Evolutionary conservation across 2,797 vertebrate genomes (phyloP).

Genomic region (Molossus molossus): DNA sequence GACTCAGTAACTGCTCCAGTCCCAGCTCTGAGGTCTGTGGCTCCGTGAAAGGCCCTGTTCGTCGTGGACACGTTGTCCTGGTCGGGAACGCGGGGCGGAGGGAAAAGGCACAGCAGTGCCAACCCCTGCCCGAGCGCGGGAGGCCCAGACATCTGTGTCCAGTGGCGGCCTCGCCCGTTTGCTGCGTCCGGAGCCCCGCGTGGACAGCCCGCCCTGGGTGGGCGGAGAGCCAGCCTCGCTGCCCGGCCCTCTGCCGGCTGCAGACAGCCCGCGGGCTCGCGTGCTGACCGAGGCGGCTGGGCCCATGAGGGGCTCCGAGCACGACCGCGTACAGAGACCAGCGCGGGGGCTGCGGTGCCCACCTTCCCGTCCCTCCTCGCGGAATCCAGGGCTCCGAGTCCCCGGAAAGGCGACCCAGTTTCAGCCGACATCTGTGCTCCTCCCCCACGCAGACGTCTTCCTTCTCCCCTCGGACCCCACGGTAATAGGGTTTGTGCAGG

Average conservation of each 20-base stretch:
- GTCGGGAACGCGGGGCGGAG: too few species aligned
- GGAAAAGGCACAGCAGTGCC: neutral
- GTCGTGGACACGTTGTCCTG: neutral
- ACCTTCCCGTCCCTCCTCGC: conserved; percentile 31
- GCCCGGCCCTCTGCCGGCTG: too few species aligned
- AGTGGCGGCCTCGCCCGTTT: neutral
- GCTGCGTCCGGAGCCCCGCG: neutral
- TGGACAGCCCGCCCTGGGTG: neutral
- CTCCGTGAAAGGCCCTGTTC: neutral
- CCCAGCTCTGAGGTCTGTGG: neutral
- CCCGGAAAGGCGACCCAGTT: conserved; percentile 78
- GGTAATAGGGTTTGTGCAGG: conserved; percentile 62
- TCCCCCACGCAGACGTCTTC: conserved; percentile 47
- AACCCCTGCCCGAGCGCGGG: neutral
- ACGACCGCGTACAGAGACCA: fast-evolving
- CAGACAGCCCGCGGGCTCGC: neutral
- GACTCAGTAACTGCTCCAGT: neutral
- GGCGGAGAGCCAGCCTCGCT: neutral
- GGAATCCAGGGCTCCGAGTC: conserved; percentile 73
- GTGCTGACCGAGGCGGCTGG: fast-evolving
- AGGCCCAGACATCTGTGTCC: too few species aligned
- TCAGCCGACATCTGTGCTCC: conserved; percentile 73
- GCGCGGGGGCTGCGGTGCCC: neutral
- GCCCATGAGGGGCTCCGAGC: fast-evolving
- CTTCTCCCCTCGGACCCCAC: conserved; percentile 75